phyloP scores from a whole-genome alignment of 2,113 vertebrate genomes.

The Plectropomus leopardus region DNA sequence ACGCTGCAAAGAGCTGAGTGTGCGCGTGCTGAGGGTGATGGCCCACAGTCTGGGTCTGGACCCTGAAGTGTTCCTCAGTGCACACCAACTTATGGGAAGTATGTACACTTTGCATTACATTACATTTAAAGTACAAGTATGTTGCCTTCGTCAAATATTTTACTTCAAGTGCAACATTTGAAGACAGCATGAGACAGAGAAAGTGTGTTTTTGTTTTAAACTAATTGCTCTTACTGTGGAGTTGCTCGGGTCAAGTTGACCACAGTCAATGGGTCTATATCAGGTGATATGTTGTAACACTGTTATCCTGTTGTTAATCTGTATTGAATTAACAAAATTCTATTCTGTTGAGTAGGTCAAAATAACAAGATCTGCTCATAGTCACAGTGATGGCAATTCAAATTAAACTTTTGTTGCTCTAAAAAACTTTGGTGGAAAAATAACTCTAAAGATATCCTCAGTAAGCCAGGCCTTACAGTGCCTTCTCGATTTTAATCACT shows the following conservation, averaged over 20 bases:
- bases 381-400: background rate
- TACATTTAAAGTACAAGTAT: too few relatives aligned
- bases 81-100: conserved; percentile 81
- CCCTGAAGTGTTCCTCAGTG: conserved; percentile 72
- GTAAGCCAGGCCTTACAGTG: background rate
- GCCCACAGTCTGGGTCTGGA: conserved; percentile 78
- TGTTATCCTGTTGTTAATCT: background rate
- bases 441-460: background rate
- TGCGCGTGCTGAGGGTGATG: conserved; percentile 78
- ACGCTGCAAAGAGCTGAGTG: conserved; percentile 77
- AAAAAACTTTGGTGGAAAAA: too few relatives aligned
- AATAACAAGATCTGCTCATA: too few relatives aligned
- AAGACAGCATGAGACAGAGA: too few relatives aligned
- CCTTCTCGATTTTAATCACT: background rate
- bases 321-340: background rate
- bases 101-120: conserved; percentile 23
- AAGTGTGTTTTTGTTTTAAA: too few relatives aligned
- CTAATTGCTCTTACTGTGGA: background rate
- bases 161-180: too few relatives aligned
- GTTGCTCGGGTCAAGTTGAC: background rate
- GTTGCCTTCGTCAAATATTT: too few relatives aligned
- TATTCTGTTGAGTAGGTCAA: background rate
- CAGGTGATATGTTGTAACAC: background rate
- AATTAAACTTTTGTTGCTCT: background rate
- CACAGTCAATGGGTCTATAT: background rate